phyloP scores from a whole-genome alignment of 2,888 invertebrate genomes.

The Andrena bucephala region DNA sequence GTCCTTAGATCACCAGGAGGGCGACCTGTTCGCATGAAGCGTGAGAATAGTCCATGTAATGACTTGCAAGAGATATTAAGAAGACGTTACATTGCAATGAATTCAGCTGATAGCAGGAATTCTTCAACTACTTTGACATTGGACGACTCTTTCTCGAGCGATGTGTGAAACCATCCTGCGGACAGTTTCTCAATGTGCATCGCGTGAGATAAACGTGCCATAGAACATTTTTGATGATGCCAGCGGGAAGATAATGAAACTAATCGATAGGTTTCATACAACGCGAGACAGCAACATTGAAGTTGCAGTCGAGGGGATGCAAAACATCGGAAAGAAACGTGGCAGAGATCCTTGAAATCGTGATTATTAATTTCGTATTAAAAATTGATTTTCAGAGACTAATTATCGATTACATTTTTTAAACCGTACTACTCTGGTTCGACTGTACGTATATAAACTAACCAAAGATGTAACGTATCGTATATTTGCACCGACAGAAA shows the following conservation, averaged over 20 bases:
- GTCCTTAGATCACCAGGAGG: constrained; percentile 81
- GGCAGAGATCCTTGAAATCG: constrained; percentile 5
- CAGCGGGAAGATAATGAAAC: constrained; percentile 20
- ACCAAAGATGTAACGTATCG: constrained; percentile 49
- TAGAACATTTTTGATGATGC: constrained; percentile 23
- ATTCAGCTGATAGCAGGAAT: constrained; percentile 80
- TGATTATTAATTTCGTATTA: constrained; percentile 23
- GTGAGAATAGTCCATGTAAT: constrained; percentile 83
- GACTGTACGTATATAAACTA: constrained; percentile 14
- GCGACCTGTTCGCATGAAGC: constrained; percentile 78
- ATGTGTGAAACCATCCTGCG: constrained; percentile 34
- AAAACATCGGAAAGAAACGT: constrained; percentile 11
- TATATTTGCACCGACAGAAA: constrained; percentile 14
- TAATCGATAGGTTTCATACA: constrained; percentile 1
- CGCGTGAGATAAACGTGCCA: constrained; percentile 52
- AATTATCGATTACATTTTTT: constrained; percentile 18
- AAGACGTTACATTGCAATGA: constrained; percentile 81
- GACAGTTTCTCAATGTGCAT: constrained; percentile 46
- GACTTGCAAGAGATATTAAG: constrained; percentile 83
- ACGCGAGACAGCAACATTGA: constrained; percentile 1
- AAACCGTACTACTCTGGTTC: constrained; percentile 6
- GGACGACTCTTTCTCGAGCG: constrained; percentile 79
- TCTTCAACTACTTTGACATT: constrained; percentile 77
- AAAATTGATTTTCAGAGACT: constrained; percentile 28
- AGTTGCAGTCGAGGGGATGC: constrained; percentile 5